phyloP scores from a whole-genome alignment of 2,888 invertebrate species.

The Drosophila nigricruria region DNA sequence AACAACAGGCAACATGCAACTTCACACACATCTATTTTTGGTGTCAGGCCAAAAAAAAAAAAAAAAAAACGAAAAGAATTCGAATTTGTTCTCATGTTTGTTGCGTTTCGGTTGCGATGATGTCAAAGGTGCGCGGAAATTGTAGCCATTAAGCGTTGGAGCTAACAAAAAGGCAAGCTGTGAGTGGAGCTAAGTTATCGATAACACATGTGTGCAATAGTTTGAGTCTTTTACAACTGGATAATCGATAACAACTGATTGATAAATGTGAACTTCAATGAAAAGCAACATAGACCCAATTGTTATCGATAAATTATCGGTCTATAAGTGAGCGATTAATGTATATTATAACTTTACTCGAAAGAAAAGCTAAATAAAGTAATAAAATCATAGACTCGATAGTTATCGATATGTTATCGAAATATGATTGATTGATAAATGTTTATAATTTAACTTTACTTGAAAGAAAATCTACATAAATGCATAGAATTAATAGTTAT shows the following conservation, averaged over 20 bases:
- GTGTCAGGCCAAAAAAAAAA: conserved; percentile 10
- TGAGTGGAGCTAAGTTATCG: not conserved
- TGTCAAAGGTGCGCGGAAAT: conserved; percentile 27
- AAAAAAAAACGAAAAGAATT: not conserved
- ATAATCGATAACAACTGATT: too few relatives aligned
- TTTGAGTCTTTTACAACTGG: too few relatives aligned
- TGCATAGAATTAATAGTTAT: not conserved
- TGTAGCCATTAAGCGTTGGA: not conserved
- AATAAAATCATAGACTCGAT: not conserved
- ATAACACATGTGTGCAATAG: not conserved
- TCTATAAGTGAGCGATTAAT: not conserved
- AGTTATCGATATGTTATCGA: not conserved
- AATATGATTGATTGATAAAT: not conserved
- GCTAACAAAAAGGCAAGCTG: not conserved
- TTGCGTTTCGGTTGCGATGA: not conserved
- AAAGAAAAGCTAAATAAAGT: not conserved
- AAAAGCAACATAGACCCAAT: too few relatives aligned
- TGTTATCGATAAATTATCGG: not conserved
- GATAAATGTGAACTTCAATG: too few relatives aligned
- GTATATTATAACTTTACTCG: not conserved
- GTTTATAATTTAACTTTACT: too few relatives aligned
- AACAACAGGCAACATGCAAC: conserved; percentile 29
- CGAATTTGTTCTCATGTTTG: conserved; percentile 11
- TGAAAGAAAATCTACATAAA: not conserved
- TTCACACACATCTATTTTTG: conserved; percentile 52